Conservation (phyloP, 2,113 vertebrate species). For the Ranitomeya imitator region DNA sequence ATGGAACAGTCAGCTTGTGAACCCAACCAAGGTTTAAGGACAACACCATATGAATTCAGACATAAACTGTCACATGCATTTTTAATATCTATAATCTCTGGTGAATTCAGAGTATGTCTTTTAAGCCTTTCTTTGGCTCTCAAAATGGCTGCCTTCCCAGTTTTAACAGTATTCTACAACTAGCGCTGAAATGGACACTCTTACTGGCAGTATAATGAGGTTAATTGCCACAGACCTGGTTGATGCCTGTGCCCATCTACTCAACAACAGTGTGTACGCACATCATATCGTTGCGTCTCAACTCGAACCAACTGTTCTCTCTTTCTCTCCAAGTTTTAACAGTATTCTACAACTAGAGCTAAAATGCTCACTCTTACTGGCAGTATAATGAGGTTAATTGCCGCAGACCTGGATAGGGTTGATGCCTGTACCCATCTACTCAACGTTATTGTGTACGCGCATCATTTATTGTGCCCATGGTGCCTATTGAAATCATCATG, state of each 20-base stretch:
- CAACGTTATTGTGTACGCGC: neutral
- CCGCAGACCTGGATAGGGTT: neutral
- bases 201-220: neutral
- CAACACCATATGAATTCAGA: neutral
- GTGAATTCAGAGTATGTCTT: neutral
- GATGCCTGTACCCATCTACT: neutral
- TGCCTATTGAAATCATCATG: neutral
- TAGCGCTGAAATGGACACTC: neutral
- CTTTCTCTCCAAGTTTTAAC: neutral
- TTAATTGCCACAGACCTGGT: neutral
- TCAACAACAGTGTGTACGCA: no score
- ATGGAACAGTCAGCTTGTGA: neutral
- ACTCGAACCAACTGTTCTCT: no score
- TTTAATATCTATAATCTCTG: neutral
- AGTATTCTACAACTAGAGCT: neutral
- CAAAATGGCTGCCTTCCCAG: slow-evolving; percentile 22
- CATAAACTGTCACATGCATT: slow-evolving; percentile 8
- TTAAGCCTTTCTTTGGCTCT: neutral
- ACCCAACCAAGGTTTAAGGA: neutral
- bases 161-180: neutral
- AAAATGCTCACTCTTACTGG: neutral
- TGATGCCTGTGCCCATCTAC: no score
- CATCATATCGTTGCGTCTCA: no score
- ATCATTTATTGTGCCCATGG: neutral
- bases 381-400: neutral